A percentile compares a stretch with the other conserved stretches of the same genome.
Conservation (phyloP, 2,113 vertebrate species). For the Saguinus imperator region DNA sequence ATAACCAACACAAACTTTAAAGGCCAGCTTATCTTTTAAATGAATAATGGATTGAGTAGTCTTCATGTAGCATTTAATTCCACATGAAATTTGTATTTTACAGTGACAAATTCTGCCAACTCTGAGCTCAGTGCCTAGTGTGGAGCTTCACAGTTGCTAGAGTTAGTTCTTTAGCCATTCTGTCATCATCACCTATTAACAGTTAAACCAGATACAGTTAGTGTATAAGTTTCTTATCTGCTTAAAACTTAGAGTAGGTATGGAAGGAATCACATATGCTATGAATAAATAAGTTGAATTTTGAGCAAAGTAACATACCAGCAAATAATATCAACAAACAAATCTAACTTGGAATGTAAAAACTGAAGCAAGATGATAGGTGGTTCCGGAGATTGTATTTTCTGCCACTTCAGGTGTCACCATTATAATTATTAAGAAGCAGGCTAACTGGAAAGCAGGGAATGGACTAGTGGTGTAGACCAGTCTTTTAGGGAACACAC, state of each 20-base stretch:
- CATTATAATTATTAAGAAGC: no score
- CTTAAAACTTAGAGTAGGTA: background rate
- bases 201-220: background rate
- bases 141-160: background rate
- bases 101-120: background rate
- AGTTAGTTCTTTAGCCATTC: background rate
- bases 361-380: background rate
- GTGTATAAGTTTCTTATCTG: background rate
- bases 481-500: background rate
- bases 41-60: background rate
- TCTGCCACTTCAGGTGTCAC: no score
- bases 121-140: background rate
- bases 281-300: background rate
- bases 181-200: background rate
- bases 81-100: background rate
- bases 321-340: background rate
- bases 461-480: background rate
- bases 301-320: background rate
- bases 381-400: background rate
- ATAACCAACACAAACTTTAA: background rate
- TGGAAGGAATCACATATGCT: background rate
- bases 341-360: background rate
- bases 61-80: background rate
- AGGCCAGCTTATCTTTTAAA: background rate
- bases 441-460: background rate